A percentile compares a stretch with the other conserved stretches of the same genome.
Evolutionary conservation across 2,113 vertebrate genomes (phyloP).

Genomic region (Baryphthengus martii): DNA sequence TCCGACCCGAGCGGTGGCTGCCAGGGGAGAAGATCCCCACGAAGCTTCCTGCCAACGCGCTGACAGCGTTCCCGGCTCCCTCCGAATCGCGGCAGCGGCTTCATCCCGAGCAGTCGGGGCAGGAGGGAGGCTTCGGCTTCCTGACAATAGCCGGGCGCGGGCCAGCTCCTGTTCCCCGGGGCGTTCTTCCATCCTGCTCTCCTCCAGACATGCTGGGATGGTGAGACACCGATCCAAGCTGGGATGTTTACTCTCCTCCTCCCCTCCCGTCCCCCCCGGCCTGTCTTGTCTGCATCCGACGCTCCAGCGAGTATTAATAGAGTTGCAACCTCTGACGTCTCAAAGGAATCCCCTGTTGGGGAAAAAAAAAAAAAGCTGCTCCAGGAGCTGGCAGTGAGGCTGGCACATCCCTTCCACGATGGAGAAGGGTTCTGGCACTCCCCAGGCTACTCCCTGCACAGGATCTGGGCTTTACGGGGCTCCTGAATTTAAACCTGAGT

Average conservation of each 20-base stretch:
- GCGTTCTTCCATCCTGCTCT: background rate
- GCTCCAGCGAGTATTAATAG: slow-evolving; percentile 46
- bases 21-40: background rate
- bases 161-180: background rate
- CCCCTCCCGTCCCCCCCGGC: background rate
- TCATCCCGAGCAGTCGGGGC: background rate
- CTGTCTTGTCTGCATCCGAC: slow-evolving; percentile 59
- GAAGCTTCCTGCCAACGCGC: background rate
- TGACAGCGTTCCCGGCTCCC: background rate
- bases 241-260: background rate
- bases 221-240: background rate
- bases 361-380: background rate
- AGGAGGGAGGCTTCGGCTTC: background rate
- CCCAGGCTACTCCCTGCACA: background rate
- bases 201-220: background rate
- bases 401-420: background rate
- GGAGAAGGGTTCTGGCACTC: accelerated
- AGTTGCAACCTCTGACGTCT: slow-evolving; percentile 30
- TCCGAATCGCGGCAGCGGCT: background rate
- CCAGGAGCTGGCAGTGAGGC: background rate
- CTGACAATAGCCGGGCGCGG: background rate
- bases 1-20: accelerated
- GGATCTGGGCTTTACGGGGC: background rate
- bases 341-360: slow-evolving; percentile 40
- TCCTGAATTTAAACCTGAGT: slow-evolving; percentile 14